These are phyloP conservation scores for Heterotis niloticus DNA, from an alignment of 2,113 vertebrate species.

Conservation along the genomic window DNA sequence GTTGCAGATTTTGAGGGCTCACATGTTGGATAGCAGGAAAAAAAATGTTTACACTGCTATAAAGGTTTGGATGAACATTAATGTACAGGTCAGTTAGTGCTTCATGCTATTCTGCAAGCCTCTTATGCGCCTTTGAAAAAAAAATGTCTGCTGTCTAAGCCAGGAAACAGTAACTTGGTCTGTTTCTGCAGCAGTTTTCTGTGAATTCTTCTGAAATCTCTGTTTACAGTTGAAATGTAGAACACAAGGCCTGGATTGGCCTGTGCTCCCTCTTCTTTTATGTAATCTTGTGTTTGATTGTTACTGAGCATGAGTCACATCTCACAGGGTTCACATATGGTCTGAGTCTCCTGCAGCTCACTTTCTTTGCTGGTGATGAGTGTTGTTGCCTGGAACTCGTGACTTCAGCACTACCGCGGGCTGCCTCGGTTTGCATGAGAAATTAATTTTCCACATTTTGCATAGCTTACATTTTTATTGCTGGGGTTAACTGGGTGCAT, in stretches of 20 bases:
- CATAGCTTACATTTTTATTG: background rate
- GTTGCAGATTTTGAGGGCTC: no score
- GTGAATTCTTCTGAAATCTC: constrained; percentile 1
- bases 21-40: no score
- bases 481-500: background rate
- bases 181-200: constrained; percentile 11
- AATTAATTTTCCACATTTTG: background rate
- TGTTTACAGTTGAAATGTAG: background rate
- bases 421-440: no score
- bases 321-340: background rate
- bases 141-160: background rate
- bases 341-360: background rate
- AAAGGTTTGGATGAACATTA: no score
- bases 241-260: background rate
- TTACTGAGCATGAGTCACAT: background rate
- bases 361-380: background rate
- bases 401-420: no score
- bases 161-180: background rate
- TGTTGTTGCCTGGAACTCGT: no score
- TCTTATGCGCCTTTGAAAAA: background rate
- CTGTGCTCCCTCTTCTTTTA: no score
- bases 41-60: no score
- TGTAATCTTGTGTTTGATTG: background rate
- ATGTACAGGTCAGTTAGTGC: no score
- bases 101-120: no score